Base-by-base conservation (phyloP, 2,113 vertebrate species). In the Barnardius zonarius region DNA sequence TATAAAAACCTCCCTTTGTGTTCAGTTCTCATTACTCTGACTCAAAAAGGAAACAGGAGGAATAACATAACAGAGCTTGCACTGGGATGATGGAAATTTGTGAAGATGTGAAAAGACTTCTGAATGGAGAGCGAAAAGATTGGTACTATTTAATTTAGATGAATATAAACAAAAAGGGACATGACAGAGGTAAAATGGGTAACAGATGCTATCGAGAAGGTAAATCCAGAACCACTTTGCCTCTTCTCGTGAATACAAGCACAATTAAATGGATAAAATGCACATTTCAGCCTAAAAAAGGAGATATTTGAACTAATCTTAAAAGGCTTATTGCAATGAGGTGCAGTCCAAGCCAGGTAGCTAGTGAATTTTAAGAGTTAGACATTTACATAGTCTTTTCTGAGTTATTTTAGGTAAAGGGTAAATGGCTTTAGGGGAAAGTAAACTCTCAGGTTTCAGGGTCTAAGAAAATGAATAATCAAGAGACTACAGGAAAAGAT, bases 81-180 rank as follows among this genome's bases (percentile, higher is more conserved):
- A 30, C 33, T 30, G 37, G 39, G 54, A 85, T 83, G 67, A 96
- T 77, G 74, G 78, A 91, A 91, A 91, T 89, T 54, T 67, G 78
- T 77, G 64, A 82, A 95, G 70, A 83, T 88, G 41, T 80, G 75
- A 59, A 95, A 91, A 95, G 84, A 85, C 70, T 90, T 79, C 62
- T 77, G 82, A 87, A 90, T 72, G 70, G 41, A 62, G 49, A 55
- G 33, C 27, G 55, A 81, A 88, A 85, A 73, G 68, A 85, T 83
- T 91, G 52, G 49, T 48, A 17, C 75, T 74, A 49, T 90, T 93
- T 86, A 85, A 73, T 94, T 95, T 74, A 94, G 84, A 62, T 49
- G 67, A 92, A 92, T 63, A 83, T 63, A 94, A 96, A 96, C 59
- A 90, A 94, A 87, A 95, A 80, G 17, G 52, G 84, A 94, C 82